Percentiles rank a stretch among this genome's conserved stretches.
These are phyloP conservation scores for Nebria brevicollis DNA, from an alignment of 2,888 invertebrate species.

Conservation along the genomic window DNA sequence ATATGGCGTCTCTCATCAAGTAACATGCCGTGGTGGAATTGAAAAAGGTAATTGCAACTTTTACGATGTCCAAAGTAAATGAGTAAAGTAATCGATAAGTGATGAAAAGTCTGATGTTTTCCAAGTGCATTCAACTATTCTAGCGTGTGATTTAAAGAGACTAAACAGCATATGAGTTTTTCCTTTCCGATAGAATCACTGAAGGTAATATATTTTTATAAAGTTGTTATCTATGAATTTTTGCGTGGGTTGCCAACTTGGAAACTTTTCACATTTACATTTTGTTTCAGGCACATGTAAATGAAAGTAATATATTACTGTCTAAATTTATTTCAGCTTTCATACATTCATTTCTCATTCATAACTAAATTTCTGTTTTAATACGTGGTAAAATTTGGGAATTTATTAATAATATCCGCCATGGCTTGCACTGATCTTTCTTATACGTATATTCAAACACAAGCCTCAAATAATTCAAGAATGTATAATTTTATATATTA, in stretches of 20 bases:
- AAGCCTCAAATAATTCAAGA: too few species aligned
- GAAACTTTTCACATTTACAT: background rate
- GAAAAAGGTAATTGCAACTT: constrained; percentile 6
- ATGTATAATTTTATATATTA: too few species aligned
- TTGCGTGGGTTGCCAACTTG: background rate
- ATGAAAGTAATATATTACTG: background rate
- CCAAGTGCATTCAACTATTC: constrained; percentile 17
- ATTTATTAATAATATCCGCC: background rate
- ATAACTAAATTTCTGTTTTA: background rate
- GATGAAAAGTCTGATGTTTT: background rate
- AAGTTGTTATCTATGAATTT: background rate
- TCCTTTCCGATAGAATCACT: background rate
- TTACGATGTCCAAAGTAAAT: constrained; percentile 5
- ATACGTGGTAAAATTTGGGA: background rate
- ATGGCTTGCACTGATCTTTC: too few species aligned
- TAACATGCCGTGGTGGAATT: background rate
- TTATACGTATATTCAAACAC: too few species aligned
- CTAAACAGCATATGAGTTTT: background rate
- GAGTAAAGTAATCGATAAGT: constrained; percentile 6
- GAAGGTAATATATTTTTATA: background rate
- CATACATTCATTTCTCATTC: background rate
- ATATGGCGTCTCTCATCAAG: background rate
- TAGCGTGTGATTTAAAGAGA: constrained; percentile 1
- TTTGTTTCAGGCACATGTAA: background rate
- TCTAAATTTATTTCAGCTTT: background rate